Evolutionary conservation across 64 coral and sea anemone genomes (phyloP).

Genomic region (Astreopora myriophthalma): DNA sequence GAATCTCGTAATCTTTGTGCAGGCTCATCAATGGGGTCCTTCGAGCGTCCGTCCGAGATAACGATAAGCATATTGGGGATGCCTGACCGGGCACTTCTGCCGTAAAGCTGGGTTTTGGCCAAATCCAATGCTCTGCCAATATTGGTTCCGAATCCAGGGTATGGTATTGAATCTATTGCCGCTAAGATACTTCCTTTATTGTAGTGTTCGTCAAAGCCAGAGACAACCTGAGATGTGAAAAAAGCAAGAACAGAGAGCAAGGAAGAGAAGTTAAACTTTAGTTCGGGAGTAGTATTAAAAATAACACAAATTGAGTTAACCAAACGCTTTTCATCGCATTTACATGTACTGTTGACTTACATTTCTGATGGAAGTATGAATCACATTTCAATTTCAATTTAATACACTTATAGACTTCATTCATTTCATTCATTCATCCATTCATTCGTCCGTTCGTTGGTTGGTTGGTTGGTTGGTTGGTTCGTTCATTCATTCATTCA

Average conservation of each 20-base stretch:
- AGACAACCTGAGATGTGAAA: neutral
- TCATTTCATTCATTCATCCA: too few relatives aligned
- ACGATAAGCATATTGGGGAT: slow-evolving; percentile 1
- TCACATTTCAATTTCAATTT: too few relatives aligned
- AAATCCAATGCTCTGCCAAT: slow-evolving; percentile 2
- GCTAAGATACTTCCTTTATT: neutral
- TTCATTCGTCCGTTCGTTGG: too few relatives aligned
- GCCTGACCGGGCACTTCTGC: neutral
- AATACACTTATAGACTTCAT: too few relatives aligned
- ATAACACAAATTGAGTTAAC: too few relatives aligned
- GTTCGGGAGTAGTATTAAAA: too few relatives aligned
- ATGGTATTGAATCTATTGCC: slow-evolving; percentile 8
- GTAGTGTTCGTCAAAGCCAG: neutral
- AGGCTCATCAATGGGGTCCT: slow-evolving; percentile 14
- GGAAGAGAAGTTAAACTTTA: too few relatives aligned
- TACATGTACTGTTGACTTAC: too few relatives aligned
- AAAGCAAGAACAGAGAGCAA: neutral
- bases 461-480: too few relatives aligned
- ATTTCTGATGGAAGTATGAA: too few relatives aligned
- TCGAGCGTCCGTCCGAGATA: neutral
- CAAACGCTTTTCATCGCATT: too few relatives aligned
- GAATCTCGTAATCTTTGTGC: slow-evolving; percentile 12
- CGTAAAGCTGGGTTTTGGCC: neutral
- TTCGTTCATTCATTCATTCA: too few relatives aligned
- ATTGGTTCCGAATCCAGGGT: neutral